Evolutionary conservation across 2,888 invertebrate genomes (phyloP), one percentile per base, ranked within the genome.

Genomic region (Melanchra persicariae): DNA sequence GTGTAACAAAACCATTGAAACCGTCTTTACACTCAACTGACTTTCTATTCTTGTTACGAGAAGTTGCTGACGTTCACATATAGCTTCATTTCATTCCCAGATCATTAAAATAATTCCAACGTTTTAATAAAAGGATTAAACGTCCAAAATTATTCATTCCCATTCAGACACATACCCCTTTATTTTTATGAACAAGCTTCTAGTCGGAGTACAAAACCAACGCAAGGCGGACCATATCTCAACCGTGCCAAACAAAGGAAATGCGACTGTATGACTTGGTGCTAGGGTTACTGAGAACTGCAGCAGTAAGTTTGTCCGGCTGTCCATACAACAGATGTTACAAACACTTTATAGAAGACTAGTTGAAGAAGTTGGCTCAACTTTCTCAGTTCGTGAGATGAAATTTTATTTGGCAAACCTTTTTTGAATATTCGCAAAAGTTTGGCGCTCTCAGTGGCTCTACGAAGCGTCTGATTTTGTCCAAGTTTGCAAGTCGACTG

Each of bases 311-410:
- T 89, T 91, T 85, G 89, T 74, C 73, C 60, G 81, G 84, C 88
- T 91, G 91, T 91, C 90, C 92, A 93, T 92, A 93, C 92, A 93
- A 93, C 94, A 94, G 93, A 93, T 94, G 94, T 94, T 94, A 88
- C 93, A 87, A 90, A 87, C 91, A 91, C 91, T 94, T 92, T 90
- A 89, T 89, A 89, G 88, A 86, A 90, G 91, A 85, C 85, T 81
- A 86, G 83, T 90, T 89, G 88, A 89, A 87, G 90, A 90, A 92
- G 88, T 92, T 88, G 81, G 81, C 69, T 76, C 79, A 92, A 92
- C 89, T 93, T 92, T 87, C 87, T 87, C 92, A 90, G 91, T 90
- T 91, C 90, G 92, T 91, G 93, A 93, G 92, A 91, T 91, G 93
- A 93, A 94, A 93, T 93, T 93, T 93, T 93, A 93, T 94, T 93